Conservation (phyloP, 2,888 invertebrate species). For the Melanchra persicariae region DNA sequence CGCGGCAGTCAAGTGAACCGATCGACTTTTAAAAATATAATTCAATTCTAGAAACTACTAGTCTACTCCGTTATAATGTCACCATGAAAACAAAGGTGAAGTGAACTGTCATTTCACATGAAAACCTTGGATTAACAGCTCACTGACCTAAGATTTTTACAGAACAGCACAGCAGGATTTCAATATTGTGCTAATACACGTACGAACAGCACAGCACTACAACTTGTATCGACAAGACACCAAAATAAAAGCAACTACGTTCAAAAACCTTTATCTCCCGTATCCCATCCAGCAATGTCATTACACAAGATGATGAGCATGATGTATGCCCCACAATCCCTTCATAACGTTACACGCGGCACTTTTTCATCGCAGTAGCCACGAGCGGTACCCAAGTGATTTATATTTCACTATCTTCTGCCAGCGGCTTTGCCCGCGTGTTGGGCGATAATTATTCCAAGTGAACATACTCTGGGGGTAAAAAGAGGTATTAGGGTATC, state of each 20-base stretch:
- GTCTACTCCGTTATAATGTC: too few relatives aligned
- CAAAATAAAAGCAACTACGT: not conserved
- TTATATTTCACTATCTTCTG: constrained; percentile 53
- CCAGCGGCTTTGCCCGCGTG: not conserved
- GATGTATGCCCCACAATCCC: constrained; percentile 61
- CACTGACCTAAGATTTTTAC: too few relatives aligned
- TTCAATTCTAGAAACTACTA: too few relatives aligned
- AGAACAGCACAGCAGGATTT: too few relatives aligned
- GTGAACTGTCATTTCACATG: constrained; percentile 20
- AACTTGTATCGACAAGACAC: not conserved
- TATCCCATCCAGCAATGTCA: constrained; percentile 46
- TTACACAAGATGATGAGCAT: constrained; percentile 64
- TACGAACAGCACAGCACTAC: too few relatives aligned
- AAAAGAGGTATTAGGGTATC: too few relatives aligned
- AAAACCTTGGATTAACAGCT: too few relatives aligned
- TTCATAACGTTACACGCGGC: constrained; percentile 56
- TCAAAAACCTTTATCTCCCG: not conserved
- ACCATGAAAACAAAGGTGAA: too few relatives aligned
- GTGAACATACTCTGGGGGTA: not conserved
- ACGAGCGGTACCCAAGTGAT: constrained; percentile 63
- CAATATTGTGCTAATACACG: too few relatives aligned
- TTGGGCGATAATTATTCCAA: not conserved
- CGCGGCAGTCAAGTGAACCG: too few relatives aligned
- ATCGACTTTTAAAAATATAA: too few relatives aligned
- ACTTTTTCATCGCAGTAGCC: constrained; percentile 67